These are phyloP conservation scores for Aphrophora alni DNA, from an alignment of 2,888 invertebrate species.

Conservation along the genomic window DNA sequence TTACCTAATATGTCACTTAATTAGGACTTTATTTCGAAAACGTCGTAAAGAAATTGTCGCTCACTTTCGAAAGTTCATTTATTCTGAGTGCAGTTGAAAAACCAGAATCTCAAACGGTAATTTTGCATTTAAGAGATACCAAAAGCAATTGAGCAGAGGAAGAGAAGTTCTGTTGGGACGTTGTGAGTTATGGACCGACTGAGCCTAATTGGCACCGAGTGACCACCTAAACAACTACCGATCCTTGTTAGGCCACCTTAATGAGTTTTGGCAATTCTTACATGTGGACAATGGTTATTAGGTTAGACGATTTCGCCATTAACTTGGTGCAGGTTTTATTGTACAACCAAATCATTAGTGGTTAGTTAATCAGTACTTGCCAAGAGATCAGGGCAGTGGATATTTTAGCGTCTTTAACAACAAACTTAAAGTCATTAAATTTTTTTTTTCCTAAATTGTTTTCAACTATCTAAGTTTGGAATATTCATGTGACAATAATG, in stretches of 20 bases:
- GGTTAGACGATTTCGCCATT: not conserved
- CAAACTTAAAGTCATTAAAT: too few species aligned
- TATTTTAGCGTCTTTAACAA: too few species aligned
- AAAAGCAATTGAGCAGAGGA: not conserved
- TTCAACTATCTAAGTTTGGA: too few species aligned
- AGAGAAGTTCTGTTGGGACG: not conserved
- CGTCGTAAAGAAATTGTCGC: not conserved
- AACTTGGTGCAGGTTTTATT: not conserved
- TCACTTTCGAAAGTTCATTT: not conserved
- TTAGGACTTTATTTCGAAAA: not conserved
- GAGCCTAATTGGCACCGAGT: not conserved
- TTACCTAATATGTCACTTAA: not conserved
- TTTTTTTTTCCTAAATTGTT: too few species aligned
- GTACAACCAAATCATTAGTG: not conserved
- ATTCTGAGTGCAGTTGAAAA: not conserved
- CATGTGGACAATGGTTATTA: conserved; percentile 6
- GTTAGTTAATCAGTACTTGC: not conserved
- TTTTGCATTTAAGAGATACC: not conserved
- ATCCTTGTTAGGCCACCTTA: not conserved
- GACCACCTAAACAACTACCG: not conserved
- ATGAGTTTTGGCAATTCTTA: conserved; percentile 9
- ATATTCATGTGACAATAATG: too few species aligned
- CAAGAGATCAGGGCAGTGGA: too few species aligned
- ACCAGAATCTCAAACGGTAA: not conserved
- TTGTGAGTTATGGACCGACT: not conserved